Evolutionary conservation across 2,113 vertebrate species (phyloP), one percentile per base, ranked within the genome.

Genomic region (Centrocercus urophasianus): DNA sequence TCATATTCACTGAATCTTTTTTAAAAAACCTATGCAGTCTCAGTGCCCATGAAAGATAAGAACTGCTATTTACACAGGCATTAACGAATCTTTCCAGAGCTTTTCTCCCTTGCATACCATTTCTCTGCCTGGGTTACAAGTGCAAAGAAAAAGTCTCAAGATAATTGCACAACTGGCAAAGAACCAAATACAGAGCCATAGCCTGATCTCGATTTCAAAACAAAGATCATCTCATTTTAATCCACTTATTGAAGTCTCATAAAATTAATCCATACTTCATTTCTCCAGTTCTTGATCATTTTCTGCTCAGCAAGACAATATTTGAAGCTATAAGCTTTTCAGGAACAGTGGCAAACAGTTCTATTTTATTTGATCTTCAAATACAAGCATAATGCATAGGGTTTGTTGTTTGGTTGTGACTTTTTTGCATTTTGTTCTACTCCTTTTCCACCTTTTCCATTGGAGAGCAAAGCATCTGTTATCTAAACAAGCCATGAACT

Each of bases 51-150:
- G 40, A 19, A 78, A 75, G 63, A 67, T 74, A 79, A 34, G 78
- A 84, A 38, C 66, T 75, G 61, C 74, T 91, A 28, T 95, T 95
- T 93, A 34, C 81, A 72, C 6, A 85, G 48, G 40, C 65, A 65
- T 36, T 78, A 79, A 93, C 72, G 54, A 85, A 78, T 30, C 48
- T 83, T 87, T n/a, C 70, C 71, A 82, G 74, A 36, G 89, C 59
- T 91, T 82, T 61, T 52, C 54, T 90, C 20, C 43, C n/a, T 75
- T 52, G 40, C 84, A 40, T 96, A 48, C 84, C 89, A 59, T 78
- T 89, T 87, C 87, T 93, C 63, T 95, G 82, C 82, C 89, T 76
- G 54, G 77, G 91, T 89, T 93, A 89, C 96, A 87, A 82, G 22
- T 21, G 57, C 25, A 87, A 89, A 79, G n/a, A 75, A 34, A 43